Percentiles rank a stretch among this genome's conserved stretches.
phyloP scores from a whole-genome alignment of 2,888 invertebrate genomes.

The Halocaridina rubra region DNA sequence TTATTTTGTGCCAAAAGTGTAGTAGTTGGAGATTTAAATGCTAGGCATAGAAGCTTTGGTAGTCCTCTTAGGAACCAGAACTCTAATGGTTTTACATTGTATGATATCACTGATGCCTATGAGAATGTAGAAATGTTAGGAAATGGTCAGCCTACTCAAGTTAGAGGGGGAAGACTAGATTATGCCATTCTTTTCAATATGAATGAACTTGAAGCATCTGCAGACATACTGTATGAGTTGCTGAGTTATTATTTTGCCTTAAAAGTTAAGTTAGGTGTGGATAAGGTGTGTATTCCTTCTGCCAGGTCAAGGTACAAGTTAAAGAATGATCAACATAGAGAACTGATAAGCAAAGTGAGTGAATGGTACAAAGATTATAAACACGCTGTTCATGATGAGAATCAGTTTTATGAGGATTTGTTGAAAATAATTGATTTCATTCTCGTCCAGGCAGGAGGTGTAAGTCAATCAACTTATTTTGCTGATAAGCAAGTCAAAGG shows the following conservation, averaged over 20 bases:
- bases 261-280: neutral
- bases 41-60: neutral
- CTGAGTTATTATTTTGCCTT: neutral
- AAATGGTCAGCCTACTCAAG: neutral
- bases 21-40: neutral
- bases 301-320: too few relatives aligned
- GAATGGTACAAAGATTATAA: too few relatives aligned
- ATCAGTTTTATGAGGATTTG: too few relatives aligned
- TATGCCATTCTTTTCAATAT: neutral
- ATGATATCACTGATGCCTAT: neutral
- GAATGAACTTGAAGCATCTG: neutral
- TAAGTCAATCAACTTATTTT: too few relatives aligned
- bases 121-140: neutral
- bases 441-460: too few relatives aligned
- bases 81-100: neutral
- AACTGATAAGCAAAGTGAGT: too few relatives aligned
- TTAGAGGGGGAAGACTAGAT: neutral
- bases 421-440: too few relatives aligned
- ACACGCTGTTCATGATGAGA: too few relatives aligned
- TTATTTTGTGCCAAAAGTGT: neutral
- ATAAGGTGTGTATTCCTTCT: too few relatives aligned
- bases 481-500: too few relatives aligned
- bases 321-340: too few relatives aligned
- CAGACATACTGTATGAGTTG: neutral
- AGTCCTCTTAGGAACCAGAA: neutral